phyloP scores from a whole-genome alignment of 2,888 invertebrate genomes.

The Bhutanitis thaidina region DNA sequence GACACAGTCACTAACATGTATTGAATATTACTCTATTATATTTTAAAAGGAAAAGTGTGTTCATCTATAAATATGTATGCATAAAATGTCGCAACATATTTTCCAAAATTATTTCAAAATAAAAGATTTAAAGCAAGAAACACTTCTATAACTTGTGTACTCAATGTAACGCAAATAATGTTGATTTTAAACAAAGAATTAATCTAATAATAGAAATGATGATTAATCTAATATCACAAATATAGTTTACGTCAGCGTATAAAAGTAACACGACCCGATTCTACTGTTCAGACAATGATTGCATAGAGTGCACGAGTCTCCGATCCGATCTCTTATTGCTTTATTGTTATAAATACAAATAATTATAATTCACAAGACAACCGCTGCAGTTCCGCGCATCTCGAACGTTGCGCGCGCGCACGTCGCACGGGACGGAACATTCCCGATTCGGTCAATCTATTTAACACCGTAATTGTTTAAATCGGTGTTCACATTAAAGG shows the following conservation, averaged over 20 bases:
- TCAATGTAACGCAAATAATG: neutral
- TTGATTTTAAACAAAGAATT: no score
- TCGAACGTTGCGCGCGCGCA: no score
- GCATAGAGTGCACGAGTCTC: conserved; percentile 1
- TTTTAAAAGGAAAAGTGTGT: no score
- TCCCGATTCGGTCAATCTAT: neutral
- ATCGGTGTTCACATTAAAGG: neutral
- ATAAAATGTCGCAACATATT: neutral
- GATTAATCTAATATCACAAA: no score
- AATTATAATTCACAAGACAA: conserved; percentile 7
- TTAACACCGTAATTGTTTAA: no score
- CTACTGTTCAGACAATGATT: neutral
- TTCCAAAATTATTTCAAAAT: neutral
- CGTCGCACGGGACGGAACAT: neutral
- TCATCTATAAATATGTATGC: no score
- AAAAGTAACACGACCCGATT: neutral
- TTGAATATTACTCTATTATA: no score
- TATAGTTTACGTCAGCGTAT: no score
- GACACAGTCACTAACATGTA: no score
- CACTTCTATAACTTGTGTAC: neutral
- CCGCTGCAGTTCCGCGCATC: neutral
- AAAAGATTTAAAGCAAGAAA: conserved; percentile 8
- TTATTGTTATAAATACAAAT: no score
- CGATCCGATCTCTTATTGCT: no score
- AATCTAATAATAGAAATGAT: no score